Percentiles rank a stretch among this genome's conserved stretches.
Evolutionary conservation across 2,888 invertebrate species (phyloP).

Genomic region (Spatulosminthurus flaviceps): DNA sequence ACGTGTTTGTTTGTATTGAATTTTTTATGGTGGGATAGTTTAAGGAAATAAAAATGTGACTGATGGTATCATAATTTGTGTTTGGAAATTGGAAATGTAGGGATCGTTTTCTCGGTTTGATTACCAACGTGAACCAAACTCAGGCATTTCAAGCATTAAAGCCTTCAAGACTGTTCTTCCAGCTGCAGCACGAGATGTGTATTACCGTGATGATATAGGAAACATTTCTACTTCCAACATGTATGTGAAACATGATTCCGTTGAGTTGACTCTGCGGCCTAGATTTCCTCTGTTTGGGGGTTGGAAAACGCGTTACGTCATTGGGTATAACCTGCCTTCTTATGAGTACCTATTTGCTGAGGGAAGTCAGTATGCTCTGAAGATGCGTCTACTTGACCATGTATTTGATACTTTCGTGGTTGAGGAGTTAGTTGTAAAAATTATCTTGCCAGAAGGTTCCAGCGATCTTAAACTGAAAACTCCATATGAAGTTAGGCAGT

Average conservation of each 20-base stretch:
- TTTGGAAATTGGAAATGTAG: too few relatives aligned
- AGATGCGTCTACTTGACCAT: slow-evolving; percentile 95
- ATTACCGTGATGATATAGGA: slow-evolving; percentile 97
- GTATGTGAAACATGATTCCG: slow-evolving; percentile 85
- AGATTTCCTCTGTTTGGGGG: slow-evolving; percentile 98
- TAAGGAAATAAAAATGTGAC: too few relatives aligned
- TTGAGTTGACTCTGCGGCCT: slow-evolving; percentile 94
- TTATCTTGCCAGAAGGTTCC: slow-evolving; percentile 94
- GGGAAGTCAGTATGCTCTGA: slow-evolving; percentile 79
- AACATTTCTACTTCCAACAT: slow-evolving; percentile 98
- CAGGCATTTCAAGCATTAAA: slow-evolving; percentile 87
- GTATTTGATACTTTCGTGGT: slow-evolving; percentile 96
- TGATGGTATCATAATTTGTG: too few relatives aligned
- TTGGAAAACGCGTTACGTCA: slow-evolving; percentile 96
- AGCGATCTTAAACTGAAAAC: slow-evolving; percentile 81
- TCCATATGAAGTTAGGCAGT: slow-evolving; percentile 81
- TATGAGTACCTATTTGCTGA: slow-evolving; percentile 89
- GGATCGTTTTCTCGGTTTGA: slow-evolving; percentile 97
- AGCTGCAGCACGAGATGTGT: slow-evolving; percentile 92
- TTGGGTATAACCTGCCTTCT: slow-evolving; percentile 97
- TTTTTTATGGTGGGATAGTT: neutral
- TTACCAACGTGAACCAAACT: slow-evolving; percentile 91
- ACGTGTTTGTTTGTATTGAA: too few relatives aligned
- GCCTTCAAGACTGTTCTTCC: slow-evolving; percentile 81
- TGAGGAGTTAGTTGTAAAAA: slow-evolving; percentile 84